A percentile compares a stretch with the other conserved stretches of the same genome.
These are phyloP conservation scores for Cyrtonyx montezumae DNA, from an alignment of 2,113 vertebrate species.

Conservation along the genomic window DNA sequence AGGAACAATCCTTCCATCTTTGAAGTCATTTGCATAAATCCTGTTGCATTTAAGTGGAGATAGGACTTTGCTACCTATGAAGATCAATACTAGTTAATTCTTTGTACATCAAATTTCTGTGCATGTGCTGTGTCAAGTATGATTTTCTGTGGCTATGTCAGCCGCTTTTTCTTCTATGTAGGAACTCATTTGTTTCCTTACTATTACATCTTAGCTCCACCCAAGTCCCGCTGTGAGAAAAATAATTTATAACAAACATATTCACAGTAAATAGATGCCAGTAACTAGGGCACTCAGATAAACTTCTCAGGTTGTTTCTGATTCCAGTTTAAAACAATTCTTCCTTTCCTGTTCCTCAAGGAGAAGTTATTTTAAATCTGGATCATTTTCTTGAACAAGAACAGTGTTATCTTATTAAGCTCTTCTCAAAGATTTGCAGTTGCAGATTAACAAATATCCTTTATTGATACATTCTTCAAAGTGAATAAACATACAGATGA, in stretches of 20 bases:
- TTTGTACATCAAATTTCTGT: background rate
- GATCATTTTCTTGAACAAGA: conserved; percentile 19
- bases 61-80: background rate
- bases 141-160: background rate
- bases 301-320: conserved; percentile 4
- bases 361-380: conserved; percentile 55
- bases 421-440: conserved; percentile 1
- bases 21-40: background rate
- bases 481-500: background rate
- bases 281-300: background rate
- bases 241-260: background rate
- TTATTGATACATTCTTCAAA: conserved; percentile 3
- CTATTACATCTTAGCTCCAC: background rate
- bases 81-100: background rate
- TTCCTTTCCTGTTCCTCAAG: background rate
- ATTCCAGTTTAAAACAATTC: conserved; percentile 14
- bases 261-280: background rate
- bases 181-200: background rate
- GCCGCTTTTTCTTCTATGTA: background rate
- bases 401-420: background rate
- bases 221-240: background rate
- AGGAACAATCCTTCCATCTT: background rate
- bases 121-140: background rate
- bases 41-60: background rate
- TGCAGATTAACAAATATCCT: background rate